Base-by-base conservation (phyloP, 2,888 invertebrate species). In the Pheosia tremula region DNA sequence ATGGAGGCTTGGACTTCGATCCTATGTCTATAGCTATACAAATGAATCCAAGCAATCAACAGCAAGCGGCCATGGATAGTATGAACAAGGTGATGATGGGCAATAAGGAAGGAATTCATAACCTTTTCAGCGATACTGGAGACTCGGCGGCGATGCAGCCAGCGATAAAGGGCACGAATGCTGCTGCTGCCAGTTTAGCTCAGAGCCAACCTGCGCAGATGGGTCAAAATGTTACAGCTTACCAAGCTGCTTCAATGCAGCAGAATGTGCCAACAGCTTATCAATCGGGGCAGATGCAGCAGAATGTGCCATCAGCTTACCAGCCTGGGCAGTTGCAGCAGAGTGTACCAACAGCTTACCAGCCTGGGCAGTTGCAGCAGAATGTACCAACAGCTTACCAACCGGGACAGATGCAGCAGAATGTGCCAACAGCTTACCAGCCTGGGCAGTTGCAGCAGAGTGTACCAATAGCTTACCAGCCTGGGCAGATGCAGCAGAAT, bases 21-120 rank as follows among this genome's bases (percentile, higher is more conserved):
- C 93, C 93, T 3, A 93, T 93, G 93, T 81, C 87, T 49, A 88
- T 93, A 65, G 93, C 93, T 9, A 83, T 93, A 71, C 91, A 93
- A 77, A 91, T 93, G 91, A 93, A 93, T 74, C 93, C 93, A 57
- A 87, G 86, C 49, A 93, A 93, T 67, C 86, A 89, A 58, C 81
- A 90, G 68, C 79, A 78, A 61, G 76, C 78, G 36, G 89, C 89
- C 52, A 84, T 89, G 74, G 71, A 86, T 49, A 76, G 83, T 1
- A 90, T 89, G 79, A 77, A 86, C 56, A 87, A 86, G 61, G 66
- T 90, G 61, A 84, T 91, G 84, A 79, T 76, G 62, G 67, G 72
- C 24, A 83, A 80, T 59, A 75, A 75, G 43, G 58, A 62, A 59
- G 66, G 61, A 47, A 52, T 64, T 2, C 66, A 71, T 43, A 72